phyloP scores from a whole-genome alignment of 2,113 vertebrate genomes.

The Cebus imitator region DNA sequence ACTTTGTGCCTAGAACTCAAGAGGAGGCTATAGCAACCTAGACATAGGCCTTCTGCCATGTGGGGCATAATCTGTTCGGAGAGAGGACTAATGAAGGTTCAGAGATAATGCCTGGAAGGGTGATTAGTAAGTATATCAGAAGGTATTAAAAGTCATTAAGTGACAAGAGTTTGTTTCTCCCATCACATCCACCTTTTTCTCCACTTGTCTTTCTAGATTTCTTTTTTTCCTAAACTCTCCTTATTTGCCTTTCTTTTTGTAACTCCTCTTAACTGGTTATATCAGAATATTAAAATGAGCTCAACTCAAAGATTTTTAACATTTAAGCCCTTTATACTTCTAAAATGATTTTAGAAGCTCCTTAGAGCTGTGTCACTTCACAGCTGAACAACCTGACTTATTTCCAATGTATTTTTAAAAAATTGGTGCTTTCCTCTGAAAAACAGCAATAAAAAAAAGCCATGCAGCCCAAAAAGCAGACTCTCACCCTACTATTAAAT shows the following conservation, averaged over 20 bases:
- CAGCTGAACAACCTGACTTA: too few species aligned
- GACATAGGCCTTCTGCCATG: neutral
- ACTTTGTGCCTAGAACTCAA: neutral
- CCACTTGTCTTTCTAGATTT: neutral
- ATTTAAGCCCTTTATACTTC: slow-evolving; percentile 30
- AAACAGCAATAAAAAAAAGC: neutral
- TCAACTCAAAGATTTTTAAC: slow-evolving; percentile 31
- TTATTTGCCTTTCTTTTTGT: neutral
- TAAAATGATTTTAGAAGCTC: neutral
- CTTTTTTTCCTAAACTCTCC: neutral
- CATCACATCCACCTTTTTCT: neutral
- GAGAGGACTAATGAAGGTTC: neutral
- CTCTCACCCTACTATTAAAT: neutral
- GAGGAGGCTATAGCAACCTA: too few species aligned
- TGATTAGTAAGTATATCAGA: neutral
- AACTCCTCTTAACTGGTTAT: neutral
- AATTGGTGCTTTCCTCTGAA: slow-evolving; percentile 3
- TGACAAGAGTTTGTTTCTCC: neutral
- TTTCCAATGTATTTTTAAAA: neutral
- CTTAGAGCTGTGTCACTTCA: too few species aligned
- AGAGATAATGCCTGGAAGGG: neutral
- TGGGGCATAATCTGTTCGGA: neutral
- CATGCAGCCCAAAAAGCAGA: neutral
- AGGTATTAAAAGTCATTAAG: neutral
- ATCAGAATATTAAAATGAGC: slow-evolving; percentile 49